Evolutionary conservation across 2,113 vertebrate genomes (phyloP).

Genomic region (Hemiprocne comata): DNA sequence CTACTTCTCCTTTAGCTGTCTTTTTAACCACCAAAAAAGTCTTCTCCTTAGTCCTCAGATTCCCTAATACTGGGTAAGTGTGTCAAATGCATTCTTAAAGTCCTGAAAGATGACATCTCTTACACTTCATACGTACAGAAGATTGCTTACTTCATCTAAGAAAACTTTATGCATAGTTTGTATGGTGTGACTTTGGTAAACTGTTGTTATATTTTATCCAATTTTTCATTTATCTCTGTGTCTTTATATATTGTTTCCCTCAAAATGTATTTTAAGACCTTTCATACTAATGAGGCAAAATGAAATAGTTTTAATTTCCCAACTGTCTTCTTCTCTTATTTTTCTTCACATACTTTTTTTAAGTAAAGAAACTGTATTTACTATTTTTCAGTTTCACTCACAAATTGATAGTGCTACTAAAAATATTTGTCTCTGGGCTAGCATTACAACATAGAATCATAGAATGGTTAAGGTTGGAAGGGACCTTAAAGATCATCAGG

Average conservation of each 20-base stretch:
- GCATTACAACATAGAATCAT: neutral
- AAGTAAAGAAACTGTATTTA: neutral
- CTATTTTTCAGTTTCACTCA: neutral
- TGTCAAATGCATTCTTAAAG: neutral
- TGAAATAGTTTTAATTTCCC: neutral
- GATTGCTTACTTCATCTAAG: neutral
- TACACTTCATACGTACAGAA: neutral
- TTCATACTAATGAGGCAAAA: neutral
- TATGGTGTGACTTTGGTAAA: neutral
- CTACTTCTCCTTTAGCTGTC: neutral
- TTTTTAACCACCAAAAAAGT: neutral
- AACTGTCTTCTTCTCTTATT: neutral
- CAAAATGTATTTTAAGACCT: slow-evolving; percentile 2
- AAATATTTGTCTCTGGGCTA: neutral
- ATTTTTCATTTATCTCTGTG: neutral
- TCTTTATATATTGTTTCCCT: neutral
- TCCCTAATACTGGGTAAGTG: neutral
- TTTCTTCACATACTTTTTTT: neutral
- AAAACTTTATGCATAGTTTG: neutral
- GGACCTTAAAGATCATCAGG: too few relatives aligned
- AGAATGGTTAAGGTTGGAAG: too few relatives aligned
- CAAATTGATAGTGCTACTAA: neutral
- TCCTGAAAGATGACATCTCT: neutral
- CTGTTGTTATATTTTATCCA: neutral
- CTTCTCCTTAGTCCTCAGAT: neutral